Base-by-base conservation (phyloP, 2,113 vertebrate genomes). In the Panurus biarmicus region DNA sequence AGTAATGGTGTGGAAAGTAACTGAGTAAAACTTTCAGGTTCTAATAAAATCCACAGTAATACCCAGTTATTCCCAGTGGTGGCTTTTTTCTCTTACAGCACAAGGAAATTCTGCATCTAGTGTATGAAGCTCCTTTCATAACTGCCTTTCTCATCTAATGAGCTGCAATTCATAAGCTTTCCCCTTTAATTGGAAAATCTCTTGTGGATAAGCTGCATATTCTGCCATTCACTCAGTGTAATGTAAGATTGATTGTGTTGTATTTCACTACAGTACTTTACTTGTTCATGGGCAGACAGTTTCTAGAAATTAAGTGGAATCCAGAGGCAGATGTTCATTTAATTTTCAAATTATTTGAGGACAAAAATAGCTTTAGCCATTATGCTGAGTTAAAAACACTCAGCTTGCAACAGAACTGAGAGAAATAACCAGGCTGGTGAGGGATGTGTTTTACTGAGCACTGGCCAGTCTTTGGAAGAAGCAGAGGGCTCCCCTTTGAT, bases 171-270 rank as follows among this genome's bases (percentile, higher is more conserved):
- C 89, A 93, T 93, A 90, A 91, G 60, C 64, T 95, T 75, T 95
- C 18, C 36, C 53, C 56, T 95, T 97, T 95, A 95, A 96, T 86
- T 95, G 89, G 90, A 90, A 93, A 95, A 90, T 75, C 93, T 96
- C 93, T 84, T 91, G 93, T 94, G 94, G 87, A 82, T 95, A 81
- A 90, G 79, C 64, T 94, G 87, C 78, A 57, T 88, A 54, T 92
- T 93, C 85, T 95, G 72, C 82, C 83, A 77, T 95, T 95, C 90
- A 77, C 28, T 95, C 87, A 74, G 50, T 67, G 74, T 93, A 94
- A 94, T 74, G 61, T 95, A 73, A 89, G 48, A 87, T 60, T 87
- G 93, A 94, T 82, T 93, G 73, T 89, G 85, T 76, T 94, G 36
- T 91, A 45, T 85, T 85, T 86, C 8, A 8, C 67, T 71, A 42